Percentiles rank a stretch among this genome's conserved stretches.
These are phyloP conservation scores for Drosophila baimaii DNA, from an alignment of 1,140 invertebrate genomes.

Conservation along the genomic window DNA sequence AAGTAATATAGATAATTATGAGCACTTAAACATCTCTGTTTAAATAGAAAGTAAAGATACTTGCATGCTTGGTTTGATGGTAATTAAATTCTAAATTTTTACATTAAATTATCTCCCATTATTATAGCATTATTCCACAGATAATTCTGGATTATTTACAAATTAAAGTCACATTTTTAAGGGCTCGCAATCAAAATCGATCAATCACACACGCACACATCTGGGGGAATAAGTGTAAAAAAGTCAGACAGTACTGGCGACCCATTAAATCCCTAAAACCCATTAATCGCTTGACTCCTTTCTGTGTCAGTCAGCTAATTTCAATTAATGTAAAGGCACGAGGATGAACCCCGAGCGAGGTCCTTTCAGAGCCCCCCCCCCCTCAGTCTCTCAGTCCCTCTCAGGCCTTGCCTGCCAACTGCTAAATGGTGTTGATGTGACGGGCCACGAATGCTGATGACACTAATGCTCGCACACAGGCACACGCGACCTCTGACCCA, in stretches of 20 bases:
- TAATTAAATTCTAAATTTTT: not conserved
- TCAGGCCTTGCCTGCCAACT: too few species aligned
- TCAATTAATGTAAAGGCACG: constrained; percentile 48
- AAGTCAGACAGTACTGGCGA: not conserved
- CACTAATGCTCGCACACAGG: constrained; percentile 50
- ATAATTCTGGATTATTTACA: not conserved
- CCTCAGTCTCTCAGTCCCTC: constrained; percentile 1
- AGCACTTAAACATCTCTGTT: too few species aligned
- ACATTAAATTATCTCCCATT: not conserved
- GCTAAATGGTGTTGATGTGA: constrained; percentile 45
- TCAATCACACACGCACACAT: not conserved
- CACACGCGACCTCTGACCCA: constrained; percentile 15
- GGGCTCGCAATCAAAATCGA: not conserved
- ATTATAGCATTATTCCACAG: not conserved
- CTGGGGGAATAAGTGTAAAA: not conserved
- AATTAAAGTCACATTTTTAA: too few species aligned
- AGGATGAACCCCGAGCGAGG: constrained; percentile 22
- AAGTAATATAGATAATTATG: too few species aligned
- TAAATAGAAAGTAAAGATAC: too few species aligned
- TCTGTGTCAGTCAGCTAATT: constrained; percentile 48
- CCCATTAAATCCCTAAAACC: constrained; percentile 19
- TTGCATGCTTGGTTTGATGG: not conserved
- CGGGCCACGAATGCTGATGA: constrained; percentile 54
- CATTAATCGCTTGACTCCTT: constrained; percentile 29
- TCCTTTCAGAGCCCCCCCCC: constrained; percentile 13